Conservation (phyloP, 1,140 invertebrate genomes). For the Drosophila arawakana region DNA sequence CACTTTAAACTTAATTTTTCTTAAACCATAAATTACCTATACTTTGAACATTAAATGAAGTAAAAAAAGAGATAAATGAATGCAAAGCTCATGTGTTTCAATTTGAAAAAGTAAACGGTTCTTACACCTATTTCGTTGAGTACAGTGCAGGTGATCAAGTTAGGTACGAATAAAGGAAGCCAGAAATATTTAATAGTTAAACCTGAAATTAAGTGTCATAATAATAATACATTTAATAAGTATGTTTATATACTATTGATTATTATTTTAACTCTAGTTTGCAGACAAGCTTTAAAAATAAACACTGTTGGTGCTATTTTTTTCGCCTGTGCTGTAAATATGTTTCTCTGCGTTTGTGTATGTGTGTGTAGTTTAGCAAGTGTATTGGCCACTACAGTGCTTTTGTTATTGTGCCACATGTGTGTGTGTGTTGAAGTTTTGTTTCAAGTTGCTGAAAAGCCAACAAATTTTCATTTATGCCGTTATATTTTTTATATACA, state of each 20-base stretch:
- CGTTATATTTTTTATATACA: slow-evolving; percentile 28
- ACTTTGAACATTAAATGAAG: neutral
- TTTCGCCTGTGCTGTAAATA: neutral
- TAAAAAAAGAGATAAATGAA: neutral
- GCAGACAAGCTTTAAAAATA: no score
- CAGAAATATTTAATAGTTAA: no score
- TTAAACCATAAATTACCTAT: neutral
- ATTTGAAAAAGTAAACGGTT: neutral
- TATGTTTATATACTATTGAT: no score
- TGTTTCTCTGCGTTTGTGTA: neutral
- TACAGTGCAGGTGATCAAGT: no score
- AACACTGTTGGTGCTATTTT: no score
- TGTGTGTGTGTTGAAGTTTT: slow-evolving; percentile 23
- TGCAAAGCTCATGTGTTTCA: neutral
- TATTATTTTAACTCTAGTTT: no score
- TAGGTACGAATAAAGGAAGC: no score
- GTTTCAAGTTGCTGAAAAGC: slow-evolving; percentile 50
- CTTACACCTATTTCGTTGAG: neutral
- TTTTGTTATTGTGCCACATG: slow-evolving; percentile 9
- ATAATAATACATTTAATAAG: no score
- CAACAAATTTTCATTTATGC: slow-evolving; percentile 58
- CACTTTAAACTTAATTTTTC: neutral
- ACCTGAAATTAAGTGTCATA: no score
- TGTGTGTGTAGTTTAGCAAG: neutral
- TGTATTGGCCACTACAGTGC: slow-evolving; percentile 14